Evolutionary conservation across 2,888 invertebrate species (phyloP), one percentile per base, ranked within the genome.

Genomic region (Yponomeuta plumbellus): DNA sequence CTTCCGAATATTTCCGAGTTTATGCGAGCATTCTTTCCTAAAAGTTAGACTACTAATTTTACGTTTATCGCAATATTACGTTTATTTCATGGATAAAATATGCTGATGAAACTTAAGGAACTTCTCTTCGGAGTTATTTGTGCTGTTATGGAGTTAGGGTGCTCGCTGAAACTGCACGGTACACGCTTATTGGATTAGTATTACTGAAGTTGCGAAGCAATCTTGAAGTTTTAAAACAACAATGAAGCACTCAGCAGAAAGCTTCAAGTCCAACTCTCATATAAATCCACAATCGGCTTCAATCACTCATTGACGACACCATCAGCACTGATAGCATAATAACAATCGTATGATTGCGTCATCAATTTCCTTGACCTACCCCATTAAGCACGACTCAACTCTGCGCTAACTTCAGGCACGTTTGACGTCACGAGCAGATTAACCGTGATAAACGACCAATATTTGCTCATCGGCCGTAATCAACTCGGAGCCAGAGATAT

Each of bases 401-500:
- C 44, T 4, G 34, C 44, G 44, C 44, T 17, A 52, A 52, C 44
- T 52, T 52, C 34, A 62, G 20, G 6, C 26, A 17, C 21, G 11
- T n/a, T 5, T 64, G 64, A 52, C 56, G 64, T 64, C 44, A 64
- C 11, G 20, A 44, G 21, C 20, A 56, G 52, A 39, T 64, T 22
- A 52, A 52, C 2, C 44, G 44, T 52, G 44, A 52, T 52, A 52
- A 11, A 40, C 64, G 23, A 44, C 44, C 52, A 64, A 64, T 64
- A 64, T 64, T 56, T 22, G 56, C 57, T 22, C 61, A 66, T 66
- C 52, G 62, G 57, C 62, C 17, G 56, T 66, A 62, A 62, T 62
- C 62, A 62, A 62, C 62, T 34, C 20, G 23, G 20, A 21, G 20
- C 20, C 62, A 62, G 62, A 23, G 13, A 23, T 11, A n/a, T 52